Percentiles rank a stretch among this genome's conserved stretches.
phyloP scores from a whole-genome alignment of 64 coral and sea anemone species.

The Pachyseris speciosa region DNA sequence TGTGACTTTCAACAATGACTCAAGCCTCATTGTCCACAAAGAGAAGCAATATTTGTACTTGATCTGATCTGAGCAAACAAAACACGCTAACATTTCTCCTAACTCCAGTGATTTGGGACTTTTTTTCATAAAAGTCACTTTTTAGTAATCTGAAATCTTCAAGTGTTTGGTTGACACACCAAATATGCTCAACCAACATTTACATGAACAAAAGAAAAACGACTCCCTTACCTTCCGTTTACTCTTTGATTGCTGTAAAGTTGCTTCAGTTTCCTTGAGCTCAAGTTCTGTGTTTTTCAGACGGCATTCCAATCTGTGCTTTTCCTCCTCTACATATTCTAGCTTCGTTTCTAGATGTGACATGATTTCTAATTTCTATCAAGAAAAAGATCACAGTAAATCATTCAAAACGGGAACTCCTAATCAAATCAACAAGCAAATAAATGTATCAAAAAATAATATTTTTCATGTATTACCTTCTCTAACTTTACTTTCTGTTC shows the following conservation, averaged over 20 bases:
- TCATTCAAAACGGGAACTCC: neutral
- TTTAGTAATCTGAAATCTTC: too few relatives aligned
- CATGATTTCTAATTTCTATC: slow-evolving; percentile 75
- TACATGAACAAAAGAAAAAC: neutral
- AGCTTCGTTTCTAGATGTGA: slow-evolving; percentile 77
- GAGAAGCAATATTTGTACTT: too few relatives aligned
- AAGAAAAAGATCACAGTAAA: neutral
- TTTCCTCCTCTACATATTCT: slow-evolving; percentile 75
- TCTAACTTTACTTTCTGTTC: slow-evolving; percentile 66
- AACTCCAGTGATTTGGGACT: too few relatives aligned
- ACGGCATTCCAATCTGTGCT: slow-evolving; percentile 71
- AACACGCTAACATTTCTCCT: too few relatives aligned
- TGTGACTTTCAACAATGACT: too few relatives aligned
- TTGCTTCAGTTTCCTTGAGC: slow-evolving; percentile 57
- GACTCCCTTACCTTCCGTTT: slow-evolving; percentile 57
- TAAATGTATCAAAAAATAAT: neutral
- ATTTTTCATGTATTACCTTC: slow-evolving; percentile 31
- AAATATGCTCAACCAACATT: neutral
- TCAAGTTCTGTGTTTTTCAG: slow-evolving; percentile 75
- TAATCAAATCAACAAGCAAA: too few relatives aligned
- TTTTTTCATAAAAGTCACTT: too few relatives aligned
- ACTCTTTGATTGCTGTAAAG: slow-evolving; percentile 33
- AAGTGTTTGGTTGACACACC: too few relatives aligned
- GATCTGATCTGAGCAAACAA: too few relatives aligned
- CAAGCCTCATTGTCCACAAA: too few relatives aligned